Percentiles rank a stretch among this genome's conserved stretches.
Evolutionary conservation across 2,113 vertebrate species (phyloP).

Genomic region (Lepisosteus oculatus): DNA sequence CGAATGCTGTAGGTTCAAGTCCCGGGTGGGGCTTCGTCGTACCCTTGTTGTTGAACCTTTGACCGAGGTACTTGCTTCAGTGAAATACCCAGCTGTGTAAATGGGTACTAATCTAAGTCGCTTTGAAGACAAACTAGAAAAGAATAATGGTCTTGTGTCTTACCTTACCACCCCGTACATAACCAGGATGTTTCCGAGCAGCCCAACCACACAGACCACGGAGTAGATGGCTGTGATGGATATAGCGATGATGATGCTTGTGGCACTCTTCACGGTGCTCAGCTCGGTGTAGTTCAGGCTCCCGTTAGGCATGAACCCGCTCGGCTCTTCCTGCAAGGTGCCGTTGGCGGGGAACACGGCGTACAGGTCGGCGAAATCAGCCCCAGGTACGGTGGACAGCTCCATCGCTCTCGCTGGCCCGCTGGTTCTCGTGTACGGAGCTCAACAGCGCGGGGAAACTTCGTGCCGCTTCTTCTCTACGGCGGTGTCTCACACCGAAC

Average conservation of each 20-base stretch:
- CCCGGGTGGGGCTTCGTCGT: no score
- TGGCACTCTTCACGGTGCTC: constrained; percentile 45
- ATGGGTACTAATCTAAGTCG: no score
- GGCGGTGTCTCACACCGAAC: background rate
- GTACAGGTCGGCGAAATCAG: constrained; percentile 49
- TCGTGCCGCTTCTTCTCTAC: background rate
- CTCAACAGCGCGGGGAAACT: background rate
- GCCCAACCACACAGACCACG: constrained; percentile 86
- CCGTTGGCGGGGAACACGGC: constrained; percentile 55
- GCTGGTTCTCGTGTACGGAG: background rate
- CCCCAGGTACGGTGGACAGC: constrained; percentile 47
- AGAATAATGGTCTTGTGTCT: constrained; percentile 33
- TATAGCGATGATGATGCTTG: constrained; percentile 75
- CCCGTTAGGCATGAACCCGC: constrained; percentile 33
- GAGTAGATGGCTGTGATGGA: constrained; percentile 91
- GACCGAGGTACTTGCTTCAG: no score
- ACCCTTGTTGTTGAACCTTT: no score
- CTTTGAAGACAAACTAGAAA: no score
- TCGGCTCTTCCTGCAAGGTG: constrained; percentile 43
- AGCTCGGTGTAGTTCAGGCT: constrained; percentile 53
- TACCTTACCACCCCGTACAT: constrained; percentile 96
- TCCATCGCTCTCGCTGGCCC: constrained; percentile 53
- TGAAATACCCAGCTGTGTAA: no score
- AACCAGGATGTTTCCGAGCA: constrained; percentile 89
- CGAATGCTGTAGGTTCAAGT: no score